Evolutionary conservation across 2,113 vertebrate genomes (phyloP), one percentile per base, ranked within the genome.

Genomic region (Phaethornis superciliosus): DNA sequence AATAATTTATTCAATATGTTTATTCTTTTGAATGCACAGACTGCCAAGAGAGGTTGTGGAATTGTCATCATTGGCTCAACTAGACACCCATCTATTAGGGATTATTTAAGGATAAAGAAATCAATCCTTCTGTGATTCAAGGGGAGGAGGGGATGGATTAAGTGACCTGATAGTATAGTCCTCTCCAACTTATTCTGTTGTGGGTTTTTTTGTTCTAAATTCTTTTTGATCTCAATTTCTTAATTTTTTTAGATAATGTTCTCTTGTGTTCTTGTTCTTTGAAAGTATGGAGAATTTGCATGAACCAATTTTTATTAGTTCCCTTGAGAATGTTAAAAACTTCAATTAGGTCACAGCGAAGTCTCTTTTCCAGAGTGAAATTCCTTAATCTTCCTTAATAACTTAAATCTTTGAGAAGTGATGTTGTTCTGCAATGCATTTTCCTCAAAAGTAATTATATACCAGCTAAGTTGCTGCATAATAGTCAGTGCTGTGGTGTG

Each of bases 351-450:
- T 97, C 96, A 97, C 93, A 94, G 95, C 33, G 91, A 94, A 97
- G 97, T 97, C 95, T 96, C 95, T 95, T 97, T 97, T 97, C 93
- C 96, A 96, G 94, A 88, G 94, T 85, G 93, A 97, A 97, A 97
- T 97, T 97, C 95, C 95, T 96, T 96, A 96, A 96, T 96, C 96
- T 97, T 96, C 94, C 96, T 97, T 97, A 97, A 97, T 97, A 96
- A 96, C 93, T 92, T 96, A 96, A 96, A 95, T 97, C 96, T 96
- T 94, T 96, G 93, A 97, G 94, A 93, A 92, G 77, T 83, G 92
- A 94, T 97, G 97, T 92, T 96, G 93, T 97, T 96, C 95, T 78
- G 95, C 91, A 92, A 68, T 94, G 90, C 87, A 54, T 95, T 97
- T 97, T 96, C 93, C 95, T 96, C 95, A 96, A 90, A 96, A 97